Conservation (phyloP, 2,797 vertebrate genomes). For the Sebastes diaconus region DNA sequence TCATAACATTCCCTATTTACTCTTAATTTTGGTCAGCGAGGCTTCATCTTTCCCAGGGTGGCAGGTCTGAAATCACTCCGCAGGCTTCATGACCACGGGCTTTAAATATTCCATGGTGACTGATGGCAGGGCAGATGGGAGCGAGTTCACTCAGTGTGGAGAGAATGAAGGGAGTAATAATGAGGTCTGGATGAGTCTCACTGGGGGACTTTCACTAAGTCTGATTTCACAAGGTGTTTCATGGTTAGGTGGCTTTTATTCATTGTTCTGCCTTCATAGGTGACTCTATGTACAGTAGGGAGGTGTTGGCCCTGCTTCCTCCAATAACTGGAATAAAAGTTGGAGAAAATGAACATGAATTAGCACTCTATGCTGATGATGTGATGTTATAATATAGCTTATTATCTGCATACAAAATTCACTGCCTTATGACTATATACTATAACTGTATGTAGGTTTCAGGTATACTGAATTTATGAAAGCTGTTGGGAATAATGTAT, state of each 20-base stretch:
- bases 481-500: no score
- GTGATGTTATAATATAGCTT: no score
- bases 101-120: conserved; percentile 71
- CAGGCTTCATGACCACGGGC: conserved; percentile 34
- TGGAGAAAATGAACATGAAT: no score
- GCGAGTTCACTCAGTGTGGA: not conserved
- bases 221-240: conserved; percentile 43
- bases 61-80: conserved; percentile 59
- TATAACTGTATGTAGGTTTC: no score
- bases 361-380: no score
- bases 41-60: conserved; percentile 48
- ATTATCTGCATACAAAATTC: no score
- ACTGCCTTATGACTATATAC: no score
- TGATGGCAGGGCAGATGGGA: conserved; percentile 63
- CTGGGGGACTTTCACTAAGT: conserved; percentile 35
- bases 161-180: conserved; percentile 25
- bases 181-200: conserved; percentile 39
- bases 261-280: no score
- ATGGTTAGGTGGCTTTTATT: not conserved
- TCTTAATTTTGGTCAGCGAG: conserved; percentile 59
- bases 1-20: conserved; percentile 36
- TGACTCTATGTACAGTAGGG: no score
- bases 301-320: no score
- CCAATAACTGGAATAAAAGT: no score
- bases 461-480: no score